Evolutionary conservation across 2,888 invertebrate species (phyloP), one percentile per base, ranked within the genome.

Genomic region (Drosophila stalkeri): DNA sequence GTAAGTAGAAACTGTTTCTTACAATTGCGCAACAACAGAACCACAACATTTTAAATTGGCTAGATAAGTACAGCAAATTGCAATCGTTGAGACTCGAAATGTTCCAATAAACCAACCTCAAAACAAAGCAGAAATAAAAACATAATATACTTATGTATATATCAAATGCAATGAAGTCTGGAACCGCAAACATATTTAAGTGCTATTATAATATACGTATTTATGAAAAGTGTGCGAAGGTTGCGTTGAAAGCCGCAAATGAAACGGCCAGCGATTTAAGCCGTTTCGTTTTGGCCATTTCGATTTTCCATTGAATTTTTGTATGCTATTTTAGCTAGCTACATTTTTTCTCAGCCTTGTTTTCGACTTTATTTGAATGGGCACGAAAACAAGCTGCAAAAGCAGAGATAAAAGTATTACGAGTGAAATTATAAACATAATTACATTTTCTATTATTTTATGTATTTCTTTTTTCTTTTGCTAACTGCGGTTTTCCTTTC

Each of bases 41-140:
- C 76, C 77, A 77, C 81, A 88, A 81, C 65, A 72, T 72, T 56
- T 76, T 62, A 59, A 84, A 91, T 91, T 91, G 91, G 91, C 89
- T 69, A 66, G 57, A 72, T 71, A 81, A 74, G 67, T 69, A 80
- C 70, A 66, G 66, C 77, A 82, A 87, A 86, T 87, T 90, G 91
- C 91, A 90, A 90, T 90, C 88, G 81, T 64, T 82, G 72, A 70
- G 56, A 56, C 55, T 72, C 44, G 65, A 65, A 61, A 35, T 0
- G 31, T 72, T 64, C 39, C 39, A 51, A 65, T 54, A 27, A 41
- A 9, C 35, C 51, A 57, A 47, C 35, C 35, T 11, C 18, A 64
- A 63, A 60, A 11, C 16, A 55, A 35, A 52, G 23, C 16, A 41
- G 31, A 11, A 52, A 57, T 46, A 35, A 39, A 51, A 44, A 46